Conservation (phyloP, 2,888 invertebrate species). For the Limnephilus rhombicus region DNA sequence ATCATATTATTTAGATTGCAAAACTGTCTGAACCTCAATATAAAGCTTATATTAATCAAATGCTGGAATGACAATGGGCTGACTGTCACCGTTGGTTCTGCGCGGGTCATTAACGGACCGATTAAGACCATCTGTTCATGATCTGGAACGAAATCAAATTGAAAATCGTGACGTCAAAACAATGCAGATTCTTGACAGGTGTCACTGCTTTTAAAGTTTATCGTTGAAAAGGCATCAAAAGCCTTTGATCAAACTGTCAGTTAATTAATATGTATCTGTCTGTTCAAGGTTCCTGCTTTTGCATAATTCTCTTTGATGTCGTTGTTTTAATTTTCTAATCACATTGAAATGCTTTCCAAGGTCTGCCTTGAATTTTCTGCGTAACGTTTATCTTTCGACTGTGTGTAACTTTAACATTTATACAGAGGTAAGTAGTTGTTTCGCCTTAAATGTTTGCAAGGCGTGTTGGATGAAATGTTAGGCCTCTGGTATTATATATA, state of each 20-base stretch:
- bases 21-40: constrained; percentile 27
- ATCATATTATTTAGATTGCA: constrained; percentile 35
- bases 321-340: constrained; percentile 9
- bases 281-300: constrained; percentile 14
- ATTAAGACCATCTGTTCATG: constrained; percentile 41
- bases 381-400: not conserved
- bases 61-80: constrained; percentile 13
- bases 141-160: not conserved
- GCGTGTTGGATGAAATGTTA: not conserved
- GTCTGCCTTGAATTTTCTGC: constrained; percentile 34
- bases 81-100: not conserved
- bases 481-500: not conserved
- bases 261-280: constrained; percentile 11
- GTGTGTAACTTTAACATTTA: not conserved
- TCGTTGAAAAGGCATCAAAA: not conserved
- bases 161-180: constrained; percentile 7
- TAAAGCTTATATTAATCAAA: constrained; percentile 21
- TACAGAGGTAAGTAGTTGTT: not conserved
- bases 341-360: constrained; percentile 3
- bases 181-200: constrained; percentile 14
- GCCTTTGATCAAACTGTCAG: constrained; percentile 19
- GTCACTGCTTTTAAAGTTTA: not conserved
- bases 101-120: constrained; percentile 6
- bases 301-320: constrained; percentile 16
- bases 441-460: not conserved